These are phyloP conservation scores for Rotaria socialis DNA, from an alignment of 2,888 invertebrate species.

Conservation along the genomic window DNA sequence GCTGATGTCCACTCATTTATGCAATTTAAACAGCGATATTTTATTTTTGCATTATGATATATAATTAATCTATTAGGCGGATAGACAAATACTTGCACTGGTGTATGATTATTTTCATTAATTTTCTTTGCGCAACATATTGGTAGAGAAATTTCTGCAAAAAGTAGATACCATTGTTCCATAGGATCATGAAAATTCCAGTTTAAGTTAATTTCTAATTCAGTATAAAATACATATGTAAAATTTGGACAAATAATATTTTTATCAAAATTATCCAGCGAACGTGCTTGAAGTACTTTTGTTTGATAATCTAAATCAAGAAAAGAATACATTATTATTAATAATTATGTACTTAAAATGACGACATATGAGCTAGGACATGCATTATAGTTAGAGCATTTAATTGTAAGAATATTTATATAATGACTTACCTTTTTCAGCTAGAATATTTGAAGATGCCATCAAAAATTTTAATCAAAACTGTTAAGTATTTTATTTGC, in stretches of 20 bases:
- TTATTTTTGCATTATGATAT: neutral
- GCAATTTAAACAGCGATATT: neutral
- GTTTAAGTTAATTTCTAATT: constrained; percentile 1
- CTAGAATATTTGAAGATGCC: too few species aligned
- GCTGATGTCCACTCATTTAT: neutral
- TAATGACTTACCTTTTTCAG: too few species aligned
- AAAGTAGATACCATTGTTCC: neutral
- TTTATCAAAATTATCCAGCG: neutral
- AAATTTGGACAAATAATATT: neutral
- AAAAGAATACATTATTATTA: too few species aligned
- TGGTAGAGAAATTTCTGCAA: neutral
- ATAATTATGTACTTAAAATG: too few species aligned
- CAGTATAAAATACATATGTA: neutral
- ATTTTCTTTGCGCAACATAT: neutral
- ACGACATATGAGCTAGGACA: too few species aligned
- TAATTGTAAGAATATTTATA: too few species aligned
- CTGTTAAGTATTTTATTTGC: too few species aligned
- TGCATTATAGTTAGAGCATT: too few species aligned
- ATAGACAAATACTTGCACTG: neutral
- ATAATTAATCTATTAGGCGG: neutral
- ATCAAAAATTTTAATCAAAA: too few species aligned
- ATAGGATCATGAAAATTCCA: neutral
- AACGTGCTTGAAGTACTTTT: too few species aligned
- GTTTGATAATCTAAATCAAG: too few species aligned
- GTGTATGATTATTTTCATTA: neutral